Conservation (phyloP, 2,113 vertebrate species). For the Maccullochella peelii region DNA sequence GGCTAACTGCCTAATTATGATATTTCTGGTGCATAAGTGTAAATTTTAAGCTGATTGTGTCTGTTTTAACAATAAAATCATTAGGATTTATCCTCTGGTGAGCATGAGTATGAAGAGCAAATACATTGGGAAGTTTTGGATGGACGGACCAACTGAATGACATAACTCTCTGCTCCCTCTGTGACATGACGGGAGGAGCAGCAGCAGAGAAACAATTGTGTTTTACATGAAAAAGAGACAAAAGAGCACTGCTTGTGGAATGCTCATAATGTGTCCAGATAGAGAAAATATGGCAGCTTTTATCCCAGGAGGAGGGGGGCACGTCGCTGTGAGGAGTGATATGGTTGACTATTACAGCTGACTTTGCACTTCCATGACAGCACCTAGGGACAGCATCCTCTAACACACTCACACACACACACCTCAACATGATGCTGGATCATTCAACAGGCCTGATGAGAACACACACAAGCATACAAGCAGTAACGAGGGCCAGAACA, state of each 20-base stretch:
- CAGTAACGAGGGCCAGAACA: slow-evolving; percentile 17
- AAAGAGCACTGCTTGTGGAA: not conserved
- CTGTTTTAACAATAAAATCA: too few species aligned
- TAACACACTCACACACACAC: not conserved
- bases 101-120: too few species aligned
- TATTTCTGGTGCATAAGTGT: too few species aligned
- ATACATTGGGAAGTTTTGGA: not conserved
- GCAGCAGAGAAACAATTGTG: too few species aligned
- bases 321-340: slow-evolving; percentile 13
- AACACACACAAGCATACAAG: slow-evolving; percentile 27
- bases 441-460: slow-evolving; percentile 28
- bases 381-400: slow-evolving; percentile 36
- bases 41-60: too few species aligned
- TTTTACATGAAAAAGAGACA: slow-evolving; percentile 3
- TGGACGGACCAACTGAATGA: not conserved
- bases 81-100: too few species aligned
- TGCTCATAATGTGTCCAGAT: not conserved
- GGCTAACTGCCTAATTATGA: too few species aligned
- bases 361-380: slow-evolving; percentile 43
- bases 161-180: not conserved
- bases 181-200: too few species aligned
- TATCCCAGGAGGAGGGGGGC: slow-evolving; percentile 4
- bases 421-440: slow-evolving; percentile 30
- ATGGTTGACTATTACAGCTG: slow-evolving; percentile 30
- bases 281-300: slow-evolving; percentile 31